These are phyloP conservation scores for Todus mexicanus DNA, from an alignment of 2,797 vertebrate genomes.

Conservation along the genomic window DNA sequence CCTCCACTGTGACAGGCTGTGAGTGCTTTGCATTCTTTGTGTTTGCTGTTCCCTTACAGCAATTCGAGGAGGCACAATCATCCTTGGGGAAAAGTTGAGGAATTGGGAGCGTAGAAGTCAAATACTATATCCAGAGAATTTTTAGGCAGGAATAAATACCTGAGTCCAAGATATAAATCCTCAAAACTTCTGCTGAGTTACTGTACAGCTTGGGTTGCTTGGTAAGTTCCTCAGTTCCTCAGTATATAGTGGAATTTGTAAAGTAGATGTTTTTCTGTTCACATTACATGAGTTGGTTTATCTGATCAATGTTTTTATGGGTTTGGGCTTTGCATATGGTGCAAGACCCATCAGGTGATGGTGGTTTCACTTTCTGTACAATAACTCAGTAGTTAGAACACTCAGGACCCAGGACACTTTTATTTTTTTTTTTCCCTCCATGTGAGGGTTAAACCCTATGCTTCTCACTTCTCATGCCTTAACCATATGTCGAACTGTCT, in stretches of 20 bases:
- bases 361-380: background rate
- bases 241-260: background rate
- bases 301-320: background rate
- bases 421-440: background rate
- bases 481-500: background rate
- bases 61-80: background rate
- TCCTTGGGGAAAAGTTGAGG: background rate
- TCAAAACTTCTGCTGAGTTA: background rate
- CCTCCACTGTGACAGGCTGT: background rate
- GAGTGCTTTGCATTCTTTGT: background rate
- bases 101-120: background rate
- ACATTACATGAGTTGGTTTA: background rate
- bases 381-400: background rate
- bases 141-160: background rate
- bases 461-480: background rate
- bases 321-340: background rate
- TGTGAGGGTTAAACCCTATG: background rate
- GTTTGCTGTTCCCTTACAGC: background rate
- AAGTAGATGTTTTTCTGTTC: background rate
- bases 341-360: background rate
- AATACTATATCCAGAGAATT: background rate
- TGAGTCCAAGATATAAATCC: background rate
- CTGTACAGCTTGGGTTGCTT: background rate
- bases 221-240: background rate
- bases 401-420: background rate